Percentiles rank a stretch among this genome's conserved stretches.
Conservation (phyloP, 2,797 vertebrate species). For the Cossypha niveicapilla region DNA sequence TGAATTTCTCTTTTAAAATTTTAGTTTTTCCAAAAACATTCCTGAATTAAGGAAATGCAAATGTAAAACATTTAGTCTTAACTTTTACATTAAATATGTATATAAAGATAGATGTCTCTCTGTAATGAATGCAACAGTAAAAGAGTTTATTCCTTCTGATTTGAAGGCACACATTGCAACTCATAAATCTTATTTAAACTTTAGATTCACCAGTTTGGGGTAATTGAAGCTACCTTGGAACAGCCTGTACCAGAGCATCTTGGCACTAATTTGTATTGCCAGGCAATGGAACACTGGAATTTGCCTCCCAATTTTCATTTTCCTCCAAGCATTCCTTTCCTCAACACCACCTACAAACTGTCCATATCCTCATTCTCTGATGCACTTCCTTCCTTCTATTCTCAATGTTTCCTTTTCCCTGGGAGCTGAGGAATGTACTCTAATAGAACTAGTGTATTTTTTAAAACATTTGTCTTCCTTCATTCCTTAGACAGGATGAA, state of each 20-base stretch:
- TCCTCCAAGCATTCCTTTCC: background rate
- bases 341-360: background rate
- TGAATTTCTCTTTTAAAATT: background rate
- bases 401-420: background rate
- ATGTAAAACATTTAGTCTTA: background rate
- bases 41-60: background rate
- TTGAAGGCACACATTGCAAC: background rate
- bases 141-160: background rate
- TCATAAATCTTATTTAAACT: background rate
- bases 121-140: background rate
- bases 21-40: background rate
- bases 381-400: background rate
- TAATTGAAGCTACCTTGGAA: background rate
- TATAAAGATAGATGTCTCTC: background rate
- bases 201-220: background rate
- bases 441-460: background rate
- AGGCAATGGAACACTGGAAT: background rate
- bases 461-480: background rate
- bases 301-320: background rate
- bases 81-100: background rate
- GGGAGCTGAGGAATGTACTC: background rate
- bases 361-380: background rate
- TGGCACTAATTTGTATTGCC: background rate
- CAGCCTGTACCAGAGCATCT: background rate
- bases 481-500: background rate